Percentiles rank a stretch among this genome's conserved stretches.
phyloP scores from a whole-genome alignment of 2,113 vertebrate species.

The Taurulus bubalis region DNA sequence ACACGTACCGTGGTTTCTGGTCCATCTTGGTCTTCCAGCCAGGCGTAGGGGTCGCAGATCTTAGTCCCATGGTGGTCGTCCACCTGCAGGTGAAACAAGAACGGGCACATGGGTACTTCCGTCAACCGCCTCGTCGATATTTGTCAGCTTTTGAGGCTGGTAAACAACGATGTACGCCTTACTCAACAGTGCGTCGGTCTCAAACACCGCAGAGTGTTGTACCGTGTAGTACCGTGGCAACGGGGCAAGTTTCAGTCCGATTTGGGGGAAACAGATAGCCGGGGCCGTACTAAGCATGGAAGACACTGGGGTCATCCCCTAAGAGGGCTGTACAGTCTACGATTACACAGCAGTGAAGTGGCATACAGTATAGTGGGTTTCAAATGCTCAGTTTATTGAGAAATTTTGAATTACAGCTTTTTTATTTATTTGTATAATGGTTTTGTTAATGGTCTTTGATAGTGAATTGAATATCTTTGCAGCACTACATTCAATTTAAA shows the following conservation, averaged over 20 bases:
- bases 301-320: constrained; percentile 10
- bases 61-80: constrained; percentile 80
- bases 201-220: not conserved
- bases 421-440: not conserved
- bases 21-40: constrained; percentile 82
- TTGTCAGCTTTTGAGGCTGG: not conserved
- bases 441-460: not conserved
- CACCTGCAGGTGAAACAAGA: constrained; percentile 64
- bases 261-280: not conserved
- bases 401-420: no score
- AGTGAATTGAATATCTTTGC: not conserved
- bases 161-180: not conserved
- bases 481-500: not conserved
- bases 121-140: not conserved
- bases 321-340: not conserved
- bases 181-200: no score
- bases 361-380: not conserved
- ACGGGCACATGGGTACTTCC: not conserved
- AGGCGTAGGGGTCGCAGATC: constrained; percentile 78
- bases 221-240: not conserved
- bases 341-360: not conserved
- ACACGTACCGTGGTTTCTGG: constrained; percentile 79
- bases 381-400: not conserved
- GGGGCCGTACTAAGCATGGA: not conserved
- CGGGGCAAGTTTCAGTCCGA: not conserved